These are phyloP conservation scores for Agrotis clavis DNA, from an alignment of 2,888 invertebrate species.

Conservation along the genomic window DNA sequence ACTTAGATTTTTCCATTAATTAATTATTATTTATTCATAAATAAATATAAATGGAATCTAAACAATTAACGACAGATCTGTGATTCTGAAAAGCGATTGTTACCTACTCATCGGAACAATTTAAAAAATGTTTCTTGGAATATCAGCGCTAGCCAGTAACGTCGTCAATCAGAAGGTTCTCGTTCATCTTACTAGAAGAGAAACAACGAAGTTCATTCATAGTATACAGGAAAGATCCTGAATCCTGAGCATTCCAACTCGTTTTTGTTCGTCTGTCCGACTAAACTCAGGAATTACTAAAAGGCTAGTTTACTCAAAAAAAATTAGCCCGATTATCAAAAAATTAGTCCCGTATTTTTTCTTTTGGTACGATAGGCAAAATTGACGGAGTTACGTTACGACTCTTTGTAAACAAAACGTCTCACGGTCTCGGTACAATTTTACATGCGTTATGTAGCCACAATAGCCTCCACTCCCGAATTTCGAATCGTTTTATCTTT, in stretches of 20 bases:
- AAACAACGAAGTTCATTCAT: not conserved
- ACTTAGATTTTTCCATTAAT: constrained; percentile 14
- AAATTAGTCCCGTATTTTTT: too few species aligned
- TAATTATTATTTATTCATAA: constrained; percentile 4
- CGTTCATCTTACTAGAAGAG: not conserved
- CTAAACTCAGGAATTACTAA: not conserved
- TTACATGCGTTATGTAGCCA: too few species aligned
- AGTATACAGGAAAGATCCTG: not conserved
- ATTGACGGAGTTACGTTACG: too few species aligned
- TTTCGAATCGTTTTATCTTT: too few species aligned
- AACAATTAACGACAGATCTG: not conserved
- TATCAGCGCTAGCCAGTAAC: not conserved
- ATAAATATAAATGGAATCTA: not conserved
- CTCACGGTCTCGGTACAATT: too few species aligned
- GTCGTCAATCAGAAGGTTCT: not conserved
- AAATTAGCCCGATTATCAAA: too few species aligned
- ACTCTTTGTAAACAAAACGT: too few species aligned
- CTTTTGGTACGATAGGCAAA: too few species aligned
- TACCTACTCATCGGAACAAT: constrained; percentile 7
- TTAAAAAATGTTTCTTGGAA: constrained; percentile 10
- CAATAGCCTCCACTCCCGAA: too few species aligned
- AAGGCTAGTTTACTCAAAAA: too few species aligned
- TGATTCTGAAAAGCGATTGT: constrained; percentile 12
- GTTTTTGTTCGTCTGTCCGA: not conserved
- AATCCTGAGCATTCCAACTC: not conserved